A percentile compares a stretch with the other conserved stretches of the same genome.
These are phyloP conservation scores for Diogma glabrata DNA, from an alignment of 2,888 invertebrate species.

Conservation along the genomic window DNA sequence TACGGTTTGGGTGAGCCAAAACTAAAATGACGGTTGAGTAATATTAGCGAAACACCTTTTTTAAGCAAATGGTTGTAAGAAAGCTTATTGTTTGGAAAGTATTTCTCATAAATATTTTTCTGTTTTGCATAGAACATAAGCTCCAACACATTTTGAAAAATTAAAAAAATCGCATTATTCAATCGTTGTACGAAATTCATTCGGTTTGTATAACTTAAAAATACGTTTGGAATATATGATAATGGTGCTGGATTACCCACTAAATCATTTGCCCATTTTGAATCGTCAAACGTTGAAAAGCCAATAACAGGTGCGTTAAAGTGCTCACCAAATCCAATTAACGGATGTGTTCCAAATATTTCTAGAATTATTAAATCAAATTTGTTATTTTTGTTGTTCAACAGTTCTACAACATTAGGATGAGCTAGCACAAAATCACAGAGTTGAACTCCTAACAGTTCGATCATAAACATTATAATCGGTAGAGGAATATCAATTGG, in stretches of 20 bases:
- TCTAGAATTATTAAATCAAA: slow-evolving; percentile 35
- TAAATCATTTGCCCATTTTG: slow-evolving; percentile 18
- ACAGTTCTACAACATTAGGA: too few species aligned
- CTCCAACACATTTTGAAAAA: slow-evolving; percentile 23
- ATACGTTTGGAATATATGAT: slow-evolving; percentile 29
- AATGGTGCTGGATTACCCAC: slow-evolving; percentile 29
- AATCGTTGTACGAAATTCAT: slow-evolving; percentile 33
- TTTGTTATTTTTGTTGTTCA: slow-evolving; percentile 23
- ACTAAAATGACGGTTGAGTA: slow-evolving; percentile 32
- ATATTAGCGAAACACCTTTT: slow-evolving; percentile 27
- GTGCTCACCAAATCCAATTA: slow-evolving; percentile 23
- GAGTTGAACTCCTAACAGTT: too few species aligned
- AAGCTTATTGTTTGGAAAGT: slow-evolving; percentile 26
- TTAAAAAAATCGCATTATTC: slow-evolving; percentile 26
- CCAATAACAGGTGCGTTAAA: slow-evolving; percentile 24
- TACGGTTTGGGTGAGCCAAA: slow-evolving; percentile 31
- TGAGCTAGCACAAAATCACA: too few species aligned
- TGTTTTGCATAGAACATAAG: slow-evolving; percentile 29
- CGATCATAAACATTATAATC: too few species aligned
- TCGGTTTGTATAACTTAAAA: slow-evolving; percentile 27
- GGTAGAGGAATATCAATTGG: too few species aligned
- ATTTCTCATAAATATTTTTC: slow-evolving; percentile 24
- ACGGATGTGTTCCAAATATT: slow-evolving; percentile 32
- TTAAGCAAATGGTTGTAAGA: slow-evolving; percentile 24
- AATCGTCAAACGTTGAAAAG: slow-evolving; percentile 22